Conservation (phyloP, 2,797 vertebrate species). For the Peromyscus melanophrys region DNA sequence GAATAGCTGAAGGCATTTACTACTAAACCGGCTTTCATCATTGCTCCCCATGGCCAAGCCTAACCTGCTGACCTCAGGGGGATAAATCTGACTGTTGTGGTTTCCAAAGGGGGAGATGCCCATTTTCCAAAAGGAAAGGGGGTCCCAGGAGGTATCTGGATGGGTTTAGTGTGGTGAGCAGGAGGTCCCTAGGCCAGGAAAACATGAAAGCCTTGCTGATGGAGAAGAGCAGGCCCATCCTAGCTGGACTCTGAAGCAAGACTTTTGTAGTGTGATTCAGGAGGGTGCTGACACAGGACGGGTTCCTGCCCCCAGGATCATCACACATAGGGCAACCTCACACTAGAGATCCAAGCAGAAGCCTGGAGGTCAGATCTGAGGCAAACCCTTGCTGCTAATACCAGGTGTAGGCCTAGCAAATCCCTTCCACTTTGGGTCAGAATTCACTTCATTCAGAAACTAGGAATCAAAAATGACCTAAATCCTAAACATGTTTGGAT, state of each 20-base stretch:
- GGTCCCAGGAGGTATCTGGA: background rate
- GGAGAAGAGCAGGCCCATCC: background rate
- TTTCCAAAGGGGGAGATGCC: background rate
- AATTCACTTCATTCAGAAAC: background rate
- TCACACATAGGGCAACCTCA: background rate
- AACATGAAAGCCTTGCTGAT: background rate
- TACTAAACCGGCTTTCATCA: background rate
- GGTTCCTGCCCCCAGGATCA: background rate
- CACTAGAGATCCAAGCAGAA: background rate
- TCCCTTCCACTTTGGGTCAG: constrained; percentile 13
- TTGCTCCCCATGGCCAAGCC: background rate
- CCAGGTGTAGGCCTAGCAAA: background rate
- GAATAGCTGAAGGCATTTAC: background rate
- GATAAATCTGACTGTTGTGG: background rate
- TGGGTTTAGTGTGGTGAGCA: background rate
- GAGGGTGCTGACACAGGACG: background rate
- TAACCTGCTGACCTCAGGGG: background rate
- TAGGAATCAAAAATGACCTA: constrained; percentile 2
- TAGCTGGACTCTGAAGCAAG: background rate
- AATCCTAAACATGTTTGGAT: background rate
- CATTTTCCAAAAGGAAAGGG: background rate
- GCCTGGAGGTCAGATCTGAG: background rate
- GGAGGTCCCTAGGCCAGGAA: background rate
- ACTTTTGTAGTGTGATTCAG: background rate
- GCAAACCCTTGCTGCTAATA: background rate